Base-by-base conservation (phyloP, 2,113 vertebrate species). In the Sarotherodon lohbergeri region DNA sequence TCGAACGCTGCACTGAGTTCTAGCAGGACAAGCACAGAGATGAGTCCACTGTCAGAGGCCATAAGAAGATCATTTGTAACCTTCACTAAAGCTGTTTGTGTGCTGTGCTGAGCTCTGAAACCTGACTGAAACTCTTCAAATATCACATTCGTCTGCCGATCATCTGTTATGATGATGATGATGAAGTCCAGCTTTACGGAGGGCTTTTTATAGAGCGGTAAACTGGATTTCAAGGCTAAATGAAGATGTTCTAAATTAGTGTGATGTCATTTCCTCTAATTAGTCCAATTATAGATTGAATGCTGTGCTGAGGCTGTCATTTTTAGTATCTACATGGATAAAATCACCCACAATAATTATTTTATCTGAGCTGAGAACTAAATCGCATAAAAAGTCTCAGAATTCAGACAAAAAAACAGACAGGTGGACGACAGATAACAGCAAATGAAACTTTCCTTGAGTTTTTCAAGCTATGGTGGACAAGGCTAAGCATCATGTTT, bases 151-250 rank as follows among this genome's bases (percentile, higher is more conserved):
- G 17, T 4, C 48, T 50, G 48, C 48, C 19, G 48, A 50, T 50
- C 16, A 7, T 50, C 17, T 50, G 19, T 50, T 50, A 50, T 4
- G 7, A 17, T 17, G 46, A 41, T 4, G 4, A 41, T 5, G 11
- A 43, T 14, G 13, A 14, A 17, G 14, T 63, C 59, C 36, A 63
- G 32, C 59, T 11, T 1, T 63, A 63, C 1, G 0, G 29, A 63
- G 1, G 0, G 0, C 5, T 63, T 36, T 36, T 63, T 63, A n/a
- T 63, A n/a, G 32, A 7, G 32, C 2, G 0, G 34, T 36, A 36
- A 63, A 63, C 59, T 63, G 59, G 59, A 36, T 36, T 63, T 63
- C 32, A 63, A 36, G 32, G 32, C 29, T 36, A 63, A 63, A 63
- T 63, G 9, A 63, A 3, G 4, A 36, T 63, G 9, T 63, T 11